phyloP scores from a whole-genome alignment of 2,888 invertebrate species.

The Geophilus truncorum region DNA sequence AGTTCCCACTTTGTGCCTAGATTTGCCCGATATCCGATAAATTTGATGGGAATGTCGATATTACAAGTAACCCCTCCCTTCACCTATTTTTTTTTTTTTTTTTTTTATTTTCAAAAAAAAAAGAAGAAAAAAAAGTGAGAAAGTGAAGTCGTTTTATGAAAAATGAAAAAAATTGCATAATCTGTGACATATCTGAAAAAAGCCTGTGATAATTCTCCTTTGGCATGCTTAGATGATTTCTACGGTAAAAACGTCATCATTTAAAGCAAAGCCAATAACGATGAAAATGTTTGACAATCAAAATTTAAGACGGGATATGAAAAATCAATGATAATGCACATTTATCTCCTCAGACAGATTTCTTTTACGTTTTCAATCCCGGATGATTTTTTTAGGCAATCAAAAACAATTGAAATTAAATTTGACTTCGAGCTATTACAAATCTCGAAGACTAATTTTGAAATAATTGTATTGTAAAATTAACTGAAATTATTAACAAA shows the following conservation, averaged over 20 bases:
- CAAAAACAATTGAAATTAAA: not conserved
- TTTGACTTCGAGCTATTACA: not conserved
- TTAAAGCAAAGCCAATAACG: not conserved
- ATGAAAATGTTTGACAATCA: not conserved
- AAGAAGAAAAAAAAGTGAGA: not conserved
- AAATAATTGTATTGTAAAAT: not conserved
- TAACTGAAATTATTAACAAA: not conserved
- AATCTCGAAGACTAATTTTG: not conserved
- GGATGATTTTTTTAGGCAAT: not conserved
- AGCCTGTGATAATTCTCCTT: not conserved
- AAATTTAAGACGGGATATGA: not conserved
- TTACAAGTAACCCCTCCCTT: not conserved
- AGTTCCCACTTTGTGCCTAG: conserved; percentile 27
- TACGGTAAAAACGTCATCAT: not conserved
- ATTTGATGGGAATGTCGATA: conserved; percentile 17
- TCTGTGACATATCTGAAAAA: not conserved
- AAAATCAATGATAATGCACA: not conserved
- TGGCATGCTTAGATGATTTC: not conserved
- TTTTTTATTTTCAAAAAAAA: not conserved
- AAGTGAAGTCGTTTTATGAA: not conserved
- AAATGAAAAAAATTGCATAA: not conserved
- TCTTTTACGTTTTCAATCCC: not conserved
- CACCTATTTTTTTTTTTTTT: no score
- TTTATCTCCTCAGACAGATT: not conserved
- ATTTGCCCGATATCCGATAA: conserved; percentile 24